Percentiles rank a stretch among this genome's conserved stretches.
Evolutionary conservation across 1,140 invertebrate genomes (phyloP).

Genomic region (Sitobion miscanthi): DNA sequence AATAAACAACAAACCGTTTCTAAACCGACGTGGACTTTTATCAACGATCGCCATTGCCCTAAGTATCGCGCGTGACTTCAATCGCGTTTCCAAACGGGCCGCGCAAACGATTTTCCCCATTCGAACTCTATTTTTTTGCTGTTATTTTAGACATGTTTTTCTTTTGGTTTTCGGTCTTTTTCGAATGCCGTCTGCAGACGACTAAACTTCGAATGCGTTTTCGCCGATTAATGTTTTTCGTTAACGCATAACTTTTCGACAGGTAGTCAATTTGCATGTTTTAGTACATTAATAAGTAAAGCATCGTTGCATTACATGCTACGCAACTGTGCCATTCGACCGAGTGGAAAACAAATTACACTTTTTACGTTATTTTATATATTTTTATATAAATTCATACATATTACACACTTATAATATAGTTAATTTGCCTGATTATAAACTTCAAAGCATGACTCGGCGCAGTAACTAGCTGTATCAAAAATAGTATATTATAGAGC

Average conservation of each 20-base stretch:
- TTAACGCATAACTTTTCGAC: background rate
- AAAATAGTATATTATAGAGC: background rate
- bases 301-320: conserved; percentile 15
- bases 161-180: background rate
- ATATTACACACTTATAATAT: background rate
- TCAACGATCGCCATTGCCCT: background rate
- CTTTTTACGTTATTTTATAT: background rate
- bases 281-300: conserved; percentile 27
- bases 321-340: background rate
- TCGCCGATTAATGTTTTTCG: background rate
- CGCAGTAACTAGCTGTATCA: background rate
- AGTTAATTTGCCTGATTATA: background rate
- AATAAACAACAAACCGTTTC: background rate
- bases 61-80: background rate
- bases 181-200: background rate
- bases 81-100: background rate
- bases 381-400: background rate
- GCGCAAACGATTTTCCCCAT: background rate
- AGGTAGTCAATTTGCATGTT: conserved; percentile 33
- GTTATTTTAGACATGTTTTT: background rate
- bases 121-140: background rate
- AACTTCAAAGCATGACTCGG: background rate
- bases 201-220: background rate
- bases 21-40: background rate
- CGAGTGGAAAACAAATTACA: conserved; percentile 35